Percentiles rank a stretch among this genome's conserved stretches.
Conservation (phyloP, 2,888 invertebrate species). For the Lasius platythorax region DNA sequence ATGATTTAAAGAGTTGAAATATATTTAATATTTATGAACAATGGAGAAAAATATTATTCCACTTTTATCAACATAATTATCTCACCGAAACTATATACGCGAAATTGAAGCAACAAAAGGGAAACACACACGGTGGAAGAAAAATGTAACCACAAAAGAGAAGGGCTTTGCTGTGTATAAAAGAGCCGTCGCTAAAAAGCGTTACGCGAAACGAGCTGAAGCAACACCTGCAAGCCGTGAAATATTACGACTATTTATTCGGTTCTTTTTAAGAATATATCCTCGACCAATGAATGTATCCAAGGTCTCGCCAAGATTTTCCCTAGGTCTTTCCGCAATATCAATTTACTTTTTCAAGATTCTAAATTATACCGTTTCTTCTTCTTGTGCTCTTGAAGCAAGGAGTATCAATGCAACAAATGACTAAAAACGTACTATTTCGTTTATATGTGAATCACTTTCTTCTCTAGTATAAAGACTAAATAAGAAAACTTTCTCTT, state of each 20-base stretch:
- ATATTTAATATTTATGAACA: background rate
- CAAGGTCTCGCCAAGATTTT: conserved; percentile 39
- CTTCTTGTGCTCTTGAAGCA: background rate
- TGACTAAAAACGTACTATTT: conserved; percentile 18
- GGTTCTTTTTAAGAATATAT: conserved; percentile 44
- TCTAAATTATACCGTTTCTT: conserved; percentile 13
- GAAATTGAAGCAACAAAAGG: conserved; percentile 38
- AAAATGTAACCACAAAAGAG: conserved; percentile 44
- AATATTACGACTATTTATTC: conserved; percentile 56
- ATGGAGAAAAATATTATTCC: background rate
- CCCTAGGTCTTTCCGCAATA: conserved; percentile 30
- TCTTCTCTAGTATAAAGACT: background rate
- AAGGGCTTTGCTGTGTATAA: conserved; percentile 43
- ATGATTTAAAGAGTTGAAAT: background rate
- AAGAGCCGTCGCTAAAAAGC: conserved; percentile 46
- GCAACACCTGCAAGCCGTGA: conserved; percentile 49
- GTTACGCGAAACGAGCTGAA: conserved; percentile 37
- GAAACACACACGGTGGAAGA: conserved; percentile 21
- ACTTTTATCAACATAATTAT: conserved; percentile 26
- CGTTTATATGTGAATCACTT: conserved; percentile 26
- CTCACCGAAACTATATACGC: background rate
- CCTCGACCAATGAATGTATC: conserved; percentile 49
- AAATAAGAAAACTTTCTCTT: conserved; percentile 43
- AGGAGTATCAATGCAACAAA: conserved; percentile 14
- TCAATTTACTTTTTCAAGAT: conserved; percentile 50